Evolutionary conservation across 2,113 vertebrate species (phyloP).

Genomic region (Seriola rivoliana): DNA sequence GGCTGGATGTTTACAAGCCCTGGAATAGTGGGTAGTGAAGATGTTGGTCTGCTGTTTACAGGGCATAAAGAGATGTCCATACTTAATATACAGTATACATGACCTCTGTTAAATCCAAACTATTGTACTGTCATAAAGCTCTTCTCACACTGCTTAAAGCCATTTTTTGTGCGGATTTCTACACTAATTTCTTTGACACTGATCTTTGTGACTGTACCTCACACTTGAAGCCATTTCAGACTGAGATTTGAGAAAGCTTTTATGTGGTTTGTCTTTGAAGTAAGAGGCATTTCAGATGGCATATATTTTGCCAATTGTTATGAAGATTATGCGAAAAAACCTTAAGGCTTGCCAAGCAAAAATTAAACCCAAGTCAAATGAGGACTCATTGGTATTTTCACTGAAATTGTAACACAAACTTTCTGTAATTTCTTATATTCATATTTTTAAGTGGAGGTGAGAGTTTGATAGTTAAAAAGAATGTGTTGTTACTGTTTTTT

Average conservation of each 20-base stretch:
- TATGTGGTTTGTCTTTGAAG: conserved; percentile 65
- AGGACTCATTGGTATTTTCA: conserved; percentile 31
- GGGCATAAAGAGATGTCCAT: background rate
- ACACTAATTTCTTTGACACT: conserved; percentile 46
- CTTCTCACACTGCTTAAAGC: conserved; percentile 10
- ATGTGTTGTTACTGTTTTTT: background rate
- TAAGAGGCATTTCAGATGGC: conserved; percentile 38
- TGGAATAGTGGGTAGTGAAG: background rate
- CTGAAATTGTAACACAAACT: conserved; percentile 12
- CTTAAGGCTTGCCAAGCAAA: conserved; percentile 38
- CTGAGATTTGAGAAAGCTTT: conserved; percentile 40
- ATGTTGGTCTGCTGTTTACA: background rate
- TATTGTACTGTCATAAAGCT: background rate
- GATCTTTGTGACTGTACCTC: conserved; percentile 27
- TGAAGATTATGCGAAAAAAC: conserved; percentile 49
- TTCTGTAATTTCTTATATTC: background rate
- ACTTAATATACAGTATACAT: background rate
- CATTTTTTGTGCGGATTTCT: background rate
- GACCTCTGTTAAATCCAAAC: conserved; percentile 2
- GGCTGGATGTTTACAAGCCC: background rate
- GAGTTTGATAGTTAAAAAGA: conserved; percentile 17
- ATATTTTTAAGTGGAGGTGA: background rate
- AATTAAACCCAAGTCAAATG: conserved; percentile 43
- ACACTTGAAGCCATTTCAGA: conserved; percentile 37
- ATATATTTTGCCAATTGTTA: conserved; percentile 51